A percentile compares a stretch with the other conserved stretches of the same genome.
phyloP scores from a whole-genome alignment of 2,797 vertebrate genomes.

The Eremophila alpestris region DNA sequence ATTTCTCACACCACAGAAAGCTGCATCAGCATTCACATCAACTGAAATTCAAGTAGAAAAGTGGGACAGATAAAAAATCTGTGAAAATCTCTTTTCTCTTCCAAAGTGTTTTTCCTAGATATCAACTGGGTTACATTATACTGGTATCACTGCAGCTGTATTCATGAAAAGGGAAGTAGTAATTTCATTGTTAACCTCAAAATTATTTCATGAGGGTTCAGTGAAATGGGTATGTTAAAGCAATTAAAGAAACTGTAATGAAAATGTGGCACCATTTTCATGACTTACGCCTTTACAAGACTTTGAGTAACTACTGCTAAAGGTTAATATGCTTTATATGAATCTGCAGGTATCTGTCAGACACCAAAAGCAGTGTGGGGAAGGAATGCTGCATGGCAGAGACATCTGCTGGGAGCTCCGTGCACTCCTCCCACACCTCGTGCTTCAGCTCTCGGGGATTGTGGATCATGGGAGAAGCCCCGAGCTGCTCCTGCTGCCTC shows the following conservation, averaged over 20 bases:
- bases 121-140: background rate
- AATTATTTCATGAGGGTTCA: constrained; percentile 32
- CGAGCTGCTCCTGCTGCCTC: background rate
- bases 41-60: background rate
- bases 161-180: background rate
- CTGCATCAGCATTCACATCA: background rate
- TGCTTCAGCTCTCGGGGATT: background rate
- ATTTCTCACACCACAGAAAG: background rate
- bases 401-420: constrained; percentile 75
- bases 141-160: background rate
- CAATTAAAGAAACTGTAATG: constrained; percentile 53
- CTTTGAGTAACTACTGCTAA: constrained; percentile 43
- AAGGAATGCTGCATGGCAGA: constrained; percentile 56
- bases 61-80: background rate
- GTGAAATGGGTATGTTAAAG: constrained; percentile 11
- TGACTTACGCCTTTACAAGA: constrained; percentile 29
- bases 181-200: constrained; percentile 37
- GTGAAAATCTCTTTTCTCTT: background rate
- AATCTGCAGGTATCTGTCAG: constrained; percentile 10
- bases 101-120: background rate
- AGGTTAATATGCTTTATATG: constrained; percentile 34
- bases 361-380: background rate
- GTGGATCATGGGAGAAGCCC: background rate
- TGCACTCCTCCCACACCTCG: background rate
- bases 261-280: constrained; percentile 10